Base-by-base conservation (phyloP, 2,113 vertebrate genomes). In the Hystrix cristata region DNA sequence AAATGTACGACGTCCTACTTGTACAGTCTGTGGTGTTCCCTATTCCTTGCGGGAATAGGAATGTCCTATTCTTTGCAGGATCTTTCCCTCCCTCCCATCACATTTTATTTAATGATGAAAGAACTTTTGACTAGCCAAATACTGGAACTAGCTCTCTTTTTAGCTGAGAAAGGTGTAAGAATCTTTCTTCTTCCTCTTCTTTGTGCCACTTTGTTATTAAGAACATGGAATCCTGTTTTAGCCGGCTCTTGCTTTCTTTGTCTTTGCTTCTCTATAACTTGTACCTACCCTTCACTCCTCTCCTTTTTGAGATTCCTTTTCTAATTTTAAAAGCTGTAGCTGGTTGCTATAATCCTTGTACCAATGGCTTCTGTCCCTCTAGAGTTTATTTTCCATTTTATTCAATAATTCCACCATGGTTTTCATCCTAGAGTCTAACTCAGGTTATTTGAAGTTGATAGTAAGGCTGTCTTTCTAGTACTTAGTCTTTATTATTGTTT, bases 311-410 rank as follows among this genome's bases (percentile, higher is more conserved):
- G 46, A 82, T 89, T 87, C 18, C 3, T 48, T 67, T 92, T 83
- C 15, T 71, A 5, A 29, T 86, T 23, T 46, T 78, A 38, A 95
- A 85, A 88, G 48, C 82, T 85, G 12, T 87, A 86, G n/a, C 46
- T 82, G 18, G 12, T 87, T 94, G 72, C 71, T 93, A 5, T 29
- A 79, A 25, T 87, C 19, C 67, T 10, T 81, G 14, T 90, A 29
- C 59, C 43, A 74, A 31, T 14, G n/a, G 7, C 72, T 71, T 80
- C 43, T 8, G 38, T 87, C 34, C 60, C 31, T 51, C 34, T 69
- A n/a, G 74, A 80, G 34, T 83, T 91, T 65, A 12, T 89, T 86
- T 93, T 74, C n/a, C 43, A 76, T 71, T 89, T 69, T 55, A 86
- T 67, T 19, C 59, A 53, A 3, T 57, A 43, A 48, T 43, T 72